Percentiles rank a stretch among this genome's conserved stretches.
phyloP scores from a whole-genome alignment of 1,140 invertebrate species.

The Odontomachus brunneus region DNA sequence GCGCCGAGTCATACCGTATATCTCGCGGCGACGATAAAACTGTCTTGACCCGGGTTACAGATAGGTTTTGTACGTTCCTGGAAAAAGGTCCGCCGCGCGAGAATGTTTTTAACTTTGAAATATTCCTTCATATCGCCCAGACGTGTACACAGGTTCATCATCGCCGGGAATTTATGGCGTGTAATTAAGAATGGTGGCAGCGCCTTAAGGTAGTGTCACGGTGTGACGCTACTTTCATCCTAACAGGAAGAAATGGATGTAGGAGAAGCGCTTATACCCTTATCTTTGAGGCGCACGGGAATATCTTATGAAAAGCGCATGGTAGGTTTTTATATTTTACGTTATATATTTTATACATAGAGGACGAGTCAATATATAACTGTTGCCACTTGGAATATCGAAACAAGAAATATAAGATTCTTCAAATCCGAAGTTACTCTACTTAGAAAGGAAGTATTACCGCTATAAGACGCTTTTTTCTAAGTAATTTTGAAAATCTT shows the following conservation, averaged over 20 bases:
- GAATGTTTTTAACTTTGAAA: conserved; percentile 43
- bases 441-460: no score
- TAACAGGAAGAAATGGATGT: background rate
- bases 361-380: no score
- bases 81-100: conserved; percentile 15
- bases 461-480: no score
- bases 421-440: no score
- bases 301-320: background rate
- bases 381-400: no score
- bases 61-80: conserved; percentile 52
- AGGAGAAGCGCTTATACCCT: background rate
- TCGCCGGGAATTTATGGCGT: conserved; percentile 20
- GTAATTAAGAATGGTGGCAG: conserved; percentile 33
- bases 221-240: background rate
- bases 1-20: conserved; percentile 47
- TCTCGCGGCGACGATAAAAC: conserved; percentile 55
- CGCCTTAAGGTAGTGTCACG: background rate
- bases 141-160: conserved; percentile 17
- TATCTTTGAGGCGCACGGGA: conserved; percentile 2
- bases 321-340: background rate
- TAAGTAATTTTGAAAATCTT: no score
- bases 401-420: no score
- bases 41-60: conserved; percentile 65
- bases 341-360: no score
- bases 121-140: background rate